phyloP scores from a whole-genome alignment of 2,797 vertebrate genomes.

The Liasis olivaceus region DNA sequence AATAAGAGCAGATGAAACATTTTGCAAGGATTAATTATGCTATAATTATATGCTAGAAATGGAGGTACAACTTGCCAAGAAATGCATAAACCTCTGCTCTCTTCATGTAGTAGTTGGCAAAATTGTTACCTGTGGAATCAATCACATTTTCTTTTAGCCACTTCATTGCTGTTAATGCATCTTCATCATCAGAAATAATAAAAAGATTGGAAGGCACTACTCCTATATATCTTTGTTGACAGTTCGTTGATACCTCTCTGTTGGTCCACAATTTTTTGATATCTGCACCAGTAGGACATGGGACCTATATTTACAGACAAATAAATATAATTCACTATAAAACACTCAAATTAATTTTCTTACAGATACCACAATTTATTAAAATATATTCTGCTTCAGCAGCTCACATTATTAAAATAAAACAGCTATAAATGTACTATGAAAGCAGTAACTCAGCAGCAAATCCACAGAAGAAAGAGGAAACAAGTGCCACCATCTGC shows the following conservation, averaged over 20 bases:
- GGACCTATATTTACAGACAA: slow-evolving; percentile 69
- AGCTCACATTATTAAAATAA: neutral
- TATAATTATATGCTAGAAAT: slow-evolving; percentile 87
- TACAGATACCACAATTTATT: neutral
- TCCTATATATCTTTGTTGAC: slow-evolving; percentile 56
- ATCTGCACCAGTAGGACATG: slow-evolving; percentile 74
- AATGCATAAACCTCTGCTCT: slow-evolving; percentile 68
- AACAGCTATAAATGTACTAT: neutral
- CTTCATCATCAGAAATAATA: slow-evolving; percentile 80
- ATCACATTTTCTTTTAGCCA: slow-evolving; percentile 81
- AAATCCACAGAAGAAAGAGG: neutral
- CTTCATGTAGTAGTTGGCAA: slow-evolving; percentile 56
- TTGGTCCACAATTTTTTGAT: slow-evolving; percentile 57
- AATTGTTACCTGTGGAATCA: slow-evolving; percentile 74
- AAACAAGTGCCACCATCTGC: neutral
- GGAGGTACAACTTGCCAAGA: slow-evolving; percentile 84
- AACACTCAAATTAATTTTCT: neutral
- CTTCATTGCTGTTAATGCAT: slow-evolving; percentile 73
- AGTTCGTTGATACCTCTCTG: slow-evolving; percentile 50
- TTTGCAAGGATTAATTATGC: slow-evolving; percentile 92
- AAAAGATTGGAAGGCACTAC: slow-evolving; percentile 85
- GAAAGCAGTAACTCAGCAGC: neutral
- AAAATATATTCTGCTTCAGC: neutral
- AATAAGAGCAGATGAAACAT: slow-evolving; percentile 94
- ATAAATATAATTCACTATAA: neutral